Base-by-base conservation (phyloP, 2,888 invertebrate genomes). In the Acanthococcus lagerstroemiae region DNA sequence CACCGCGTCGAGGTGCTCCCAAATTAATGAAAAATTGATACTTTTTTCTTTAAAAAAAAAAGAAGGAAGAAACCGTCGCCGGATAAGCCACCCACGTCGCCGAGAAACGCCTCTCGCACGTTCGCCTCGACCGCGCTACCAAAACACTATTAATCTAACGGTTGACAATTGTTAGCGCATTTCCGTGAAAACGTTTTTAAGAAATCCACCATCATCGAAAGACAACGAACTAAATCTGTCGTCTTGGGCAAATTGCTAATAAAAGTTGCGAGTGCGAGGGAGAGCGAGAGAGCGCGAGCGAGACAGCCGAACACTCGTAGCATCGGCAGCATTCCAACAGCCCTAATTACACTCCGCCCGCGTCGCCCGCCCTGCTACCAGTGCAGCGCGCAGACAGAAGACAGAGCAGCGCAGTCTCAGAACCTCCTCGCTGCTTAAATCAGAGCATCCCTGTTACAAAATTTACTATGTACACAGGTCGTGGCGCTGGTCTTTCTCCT, bases 141-240 rank as follows among this genome's bases (percentile, higher is more conserved):
- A 45, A 57, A 60, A 46, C 44, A 60, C 60, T 60, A 60, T 60
- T 60, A 60, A 60, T 60, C 60, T 60, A 60, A 26, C 46, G 24
- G 44, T 50, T 60, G 60, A 60, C 60, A 60, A 60, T 60, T 60
- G 48, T 46, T 44, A 58, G 58, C 58, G 58, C 45, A 58, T 58
- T 58, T 58, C 58, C 58, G 45, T 26, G 50, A 60, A 55, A 46
- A 26, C 26, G 46, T 26, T 44, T 21, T 44, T 22, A n/a, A 45
- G 12, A 21, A 56, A 30, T 21, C 15, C n/a, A 24, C 22, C 12
- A 15, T 27, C 27, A 61, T 61, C 61, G 61, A 61, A 61, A 61
- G 61, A 61, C 61, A 50, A 61, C 61, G 52, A 61, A 61, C 52
- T 61, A 61, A 61, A 61, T 61, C 61, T 61, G 61, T 61, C 61